A percentile compares a stretch with the other conserved stretches of the same genome.
Evolutionary conservation across 2,797 vertebrate genomes (phyloP).

Genomic region (Coregonus ussuriensis): DNA sequence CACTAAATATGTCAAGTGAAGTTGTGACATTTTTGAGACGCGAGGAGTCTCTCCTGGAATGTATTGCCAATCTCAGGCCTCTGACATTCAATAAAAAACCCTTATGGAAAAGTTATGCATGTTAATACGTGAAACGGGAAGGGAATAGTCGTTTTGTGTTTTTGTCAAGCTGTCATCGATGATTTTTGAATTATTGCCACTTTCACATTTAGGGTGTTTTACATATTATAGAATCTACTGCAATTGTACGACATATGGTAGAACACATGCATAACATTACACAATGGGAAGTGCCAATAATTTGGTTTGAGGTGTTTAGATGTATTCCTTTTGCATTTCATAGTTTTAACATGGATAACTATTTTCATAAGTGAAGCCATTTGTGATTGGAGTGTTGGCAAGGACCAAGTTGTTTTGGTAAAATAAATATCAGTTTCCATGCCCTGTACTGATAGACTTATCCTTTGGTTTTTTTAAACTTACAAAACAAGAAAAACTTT

Average conservation of each 20-base stretch:
- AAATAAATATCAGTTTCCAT: conserved; percentile 74
- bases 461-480: conserved; percentile 72
- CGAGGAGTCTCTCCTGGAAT: conserved; percentile 78
- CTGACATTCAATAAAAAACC: conserved; percentile 74
- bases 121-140: conserved; percentile 77
- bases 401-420: conserved; percentile 85
- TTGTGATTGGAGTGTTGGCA: conserved; percentile 80
- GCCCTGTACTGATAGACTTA: conserved; percentile 81
- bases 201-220: conserved; percentile 80
- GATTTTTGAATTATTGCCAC: conserved; percentile 77
- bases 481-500: conserved; percentile 73
- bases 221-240: conserved; percentile 80
- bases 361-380: conserved; percentile 79
- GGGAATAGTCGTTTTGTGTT: conserved; percentile 69
- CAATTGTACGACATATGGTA: conserved; percentile 75
- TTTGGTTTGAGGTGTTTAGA: conserved; percentile 71
- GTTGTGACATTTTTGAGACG: conserved; percentile 69
- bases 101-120: conserved; percentile 73
- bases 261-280: conserved; percentile 72
- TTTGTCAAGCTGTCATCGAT: conserved; percentile 66
- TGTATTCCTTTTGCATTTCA: conserved; percentile 80
- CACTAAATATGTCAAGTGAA: conserved; percentile 82
- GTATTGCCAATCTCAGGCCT: conserved; percentile 85
- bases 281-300: conserved; percentile 82
- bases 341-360: conserved; percentile 75